These are phyloP conservation scores for Sparidentex hasta DNA, from an alignment of 2,797 vertebrate species.

Conservation along the genomic window DNA sequence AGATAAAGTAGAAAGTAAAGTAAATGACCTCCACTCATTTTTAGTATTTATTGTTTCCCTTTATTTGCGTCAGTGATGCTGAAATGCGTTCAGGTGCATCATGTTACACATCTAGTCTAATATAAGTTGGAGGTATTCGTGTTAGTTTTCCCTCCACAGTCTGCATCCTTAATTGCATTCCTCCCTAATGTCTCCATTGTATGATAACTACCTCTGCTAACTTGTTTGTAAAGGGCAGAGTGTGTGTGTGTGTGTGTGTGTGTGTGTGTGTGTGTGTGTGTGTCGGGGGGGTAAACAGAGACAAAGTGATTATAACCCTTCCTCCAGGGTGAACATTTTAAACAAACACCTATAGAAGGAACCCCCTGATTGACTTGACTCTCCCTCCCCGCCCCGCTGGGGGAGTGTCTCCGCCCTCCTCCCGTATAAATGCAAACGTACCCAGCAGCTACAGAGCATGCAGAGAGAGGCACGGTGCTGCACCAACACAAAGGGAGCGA, in stretches of 20 bases:
- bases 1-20: neutral
- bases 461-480: constrained; percentile 9
- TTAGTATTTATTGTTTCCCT: neutral
- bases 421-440: constrained; percentile 85
- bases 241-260: constrained; percentile 20
- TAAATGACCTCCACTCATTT: too few species aligned
- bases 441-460: constrained; percentile 33
- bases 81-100: neutral
- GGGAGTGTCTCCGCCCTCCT: constrained; percentile 80
- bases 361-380: constrained; percentile 57
- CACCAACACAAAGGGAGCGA: constrained; percentile 35
- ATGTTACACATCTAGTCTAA: neutral
- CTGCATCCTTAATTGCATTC: constrained; percentile 41
- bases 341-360: constrained; percentile 84
- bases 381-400: constrained; percentile 47
- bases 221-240: constrained; percentile 15
- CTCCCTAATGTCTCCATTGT: constrained; percentile 61
- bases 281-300: constrained; percentile 24
- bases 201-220: neutral
- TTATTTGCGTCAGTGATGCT: neutral
- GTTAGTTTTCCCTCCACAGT: constrained; percentile 24
- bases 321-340: constrained; percentile 73
- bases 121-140: neutral
- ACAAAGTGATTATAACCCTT: constrained; percentile 69
- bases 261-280: neutral